Evolutionary conservation across 53 echinoderm and acorn worm genomes (phyloP), one percentile per base, ranked within the genome.

Genomic region (Astropecten irregularis): DNA sequence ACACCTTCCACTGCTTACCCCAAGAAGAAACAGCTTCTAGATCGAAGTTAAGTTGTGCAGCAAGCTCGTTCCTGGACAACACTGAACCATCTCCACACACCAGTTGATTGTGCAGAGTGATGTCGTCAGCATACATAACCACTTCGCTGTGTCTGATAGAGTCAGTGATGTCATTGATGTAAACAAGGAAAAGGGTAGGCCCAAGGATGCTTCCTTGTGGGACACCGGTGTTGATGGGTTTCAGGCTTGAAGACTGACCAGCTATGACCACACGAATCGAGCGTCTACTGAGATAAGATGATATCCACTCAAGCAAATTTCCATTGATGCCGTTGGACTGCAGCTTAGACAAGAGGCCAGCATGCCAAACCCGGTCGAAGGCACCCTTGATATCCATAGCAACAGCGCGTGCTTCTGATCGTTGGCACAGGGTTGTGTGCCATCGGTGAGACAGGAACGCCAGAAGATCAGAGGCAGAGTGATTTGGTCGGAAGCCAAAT

Each of bases 401-500:
- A 11, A 54, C 18, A 54, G 54, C 18, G 16, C 54, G 54, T 54
- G 54, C 65, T 65, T 65, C 65, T 65, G 33, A 65, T 4, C 65
- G 1, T 65, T 35, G 65, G 14, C 37, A 31, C 65, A 36, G 11
- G 15, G 65, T 35, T 65, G 37, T 3, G 19, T 65, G 65, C 54
- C 35, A 66, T 37, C 40, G 25, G 11, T 66, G 61, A 61, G 32
- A 61, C 13, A 22, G 4, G 13, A 21, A 29, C 3, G 60, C 9
- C n/a, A 59, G 61, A 18, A 66, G 29, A 66, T 66, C 66, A 39
- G 38, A 33, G 23, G 40, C 40, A 21, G 67, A 66, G 25, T 72
- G 20, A 50, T 72, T 72, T 1, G 52, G 72, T 9, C 72, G 52
- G n/a, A 72, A 72, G 34, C 50, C 50, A 72, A 71, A 30, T 32